Conservation (phyloP, 2,888 invertebrate genomes). For the Drosophila subquinaria region DNA sequence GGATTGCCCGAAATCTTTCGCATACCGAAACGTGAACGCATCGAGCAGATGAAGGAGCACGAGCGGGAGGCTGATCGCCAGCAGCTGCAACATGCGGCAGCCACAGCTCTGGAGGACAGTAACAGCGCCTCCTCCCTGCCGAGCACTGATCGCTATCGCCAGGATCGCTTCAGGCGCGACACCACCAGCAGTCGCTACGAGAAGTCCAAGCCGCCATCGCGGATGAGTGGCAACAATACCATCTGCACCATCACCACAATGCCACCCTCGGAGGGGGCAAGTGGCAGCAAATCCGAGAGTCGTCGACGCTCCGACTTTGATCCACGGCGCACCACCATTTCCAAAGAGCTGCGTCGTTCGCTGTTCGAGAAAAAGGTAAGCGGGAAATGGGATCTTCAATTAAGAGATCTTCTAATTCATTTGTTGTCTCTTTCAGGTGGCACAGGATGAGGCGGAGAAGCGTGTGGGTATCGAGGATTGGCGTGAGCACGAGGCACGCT, state of each 20-base stretch:
- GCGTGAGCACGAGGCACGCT: slow-evolving; percentile 83
- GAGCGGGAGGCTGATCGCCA: slow-evolving; percentile 93
- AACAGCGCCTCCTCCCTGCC: slow-evolving; percentile 43
- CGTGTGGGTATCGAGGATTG: slow-evolving; percentile 83
- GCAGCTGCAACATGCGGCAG: slow-evolving; percentile 74
- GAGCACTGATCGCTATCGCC: slow-evolving; percentile 60
- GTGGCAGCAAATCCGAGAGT: slow-evolving; percentile 33
- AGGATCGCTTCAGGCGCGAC: slow-evolving; percentile 69
- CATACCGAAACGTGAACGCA: slow-evolving; percentile 94
- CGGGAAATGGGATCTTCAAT: background rate
- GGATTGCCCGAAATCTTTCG: slow-evolving; percentile 87
- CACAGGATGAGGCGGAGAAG: slow-evolving; percentile 84
- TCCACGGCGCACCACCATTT: slow-evolving; percentile 64
- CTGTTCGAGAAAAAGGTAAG: slow-evolving; percentile 84
- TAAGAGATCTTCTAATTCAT: background rate
- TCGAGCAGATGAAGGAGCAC: slow-evolving; percentile 98
- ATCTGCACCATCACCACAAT: slow-evolving; percentile 69
- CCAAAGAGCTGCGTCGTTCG: slow-evolving; percentile 84
- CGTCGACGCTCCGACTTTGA: slow-evolving; percentile 46
- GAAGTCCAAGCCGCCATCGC: slow-evolving; percentile 49
- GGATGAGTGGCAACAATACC: slow-evolving; percentile 72
- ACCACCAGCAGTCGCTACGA: slow-evolving; percentile 55
- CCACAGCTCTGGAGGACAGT: slow-evolving; percentile 48
- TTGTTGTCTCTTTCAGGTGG: slow-evolving; percentile 71
- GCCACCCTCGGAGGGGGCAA: slow-evolving; percentile 19